Conservation (phyloP, 2,113 vertebrate species). For the Poeciliopsis turrubarensis region DNA sequence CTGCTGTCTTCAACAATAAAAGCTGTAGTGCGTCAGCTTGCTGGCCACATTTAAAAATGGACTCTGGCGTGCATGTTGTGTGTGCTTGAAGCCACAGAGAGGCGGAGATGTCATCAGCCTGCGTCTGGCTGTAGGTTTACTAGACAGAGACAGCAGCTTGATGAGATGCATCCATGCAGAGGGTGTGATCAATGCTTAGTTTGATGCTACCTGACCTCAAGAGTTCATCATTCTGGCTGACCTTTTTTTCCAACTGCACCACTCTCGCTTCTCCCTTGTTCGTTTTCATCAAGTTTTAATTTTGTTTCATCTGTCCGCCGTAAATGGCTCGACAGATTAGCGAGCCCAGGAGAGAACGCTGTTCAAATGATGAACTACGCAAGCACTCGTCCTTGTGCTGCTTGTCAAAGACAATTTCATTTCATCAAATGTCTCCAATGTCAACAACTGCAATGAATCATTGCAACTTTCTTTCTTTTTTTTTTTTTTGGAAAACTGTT, state of each 20-base stretch:
- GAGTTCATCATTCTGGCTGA: constrained; percentile 73
- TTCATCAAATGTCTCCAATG: background rate
- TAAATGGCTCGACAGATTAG: constrained; percentile 29
- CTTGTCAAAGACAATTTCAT: background rate
- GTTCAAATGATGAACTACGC: background rate
- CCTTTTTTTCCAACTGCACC: constrained; percentile 39
- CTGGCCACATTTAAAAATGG: constrained; percentile 59
- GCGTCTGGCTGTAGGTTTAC: constrained; percentile 63
- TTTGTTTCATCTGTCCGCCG: constrained; percentile 29
- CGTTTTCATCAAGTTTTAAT: constrained; percentile 40
- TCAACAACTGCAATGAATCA: constrained; percentile 4
- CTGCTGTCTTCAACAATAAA: constrained; percentile 53
- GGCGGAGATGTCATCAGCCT: constrained; percentile 29
- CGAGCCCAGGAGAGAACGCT: background rate
- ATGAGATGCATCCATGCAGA: constrained; percentile 63
- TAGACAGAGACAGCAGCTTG: constrained; percentile 65
- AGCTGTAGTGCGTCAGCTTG: constrained; percentile 42
- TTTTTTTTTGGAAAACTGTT: constrained; percentile 11
- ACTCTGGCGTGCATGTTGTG: constrained; percentile 18
- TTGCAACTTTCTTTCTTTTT: constrained; percentile 20
- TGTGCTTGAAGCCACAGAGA: constrained; percentile 4
- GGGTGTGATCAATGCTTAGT: constrained; percentile 71
- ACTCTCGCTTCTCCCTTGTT: constrained; percentile 32
- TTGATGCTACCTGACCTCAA: constrained; percentile 65
- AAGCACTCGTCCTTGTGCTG: background rate